A percentile compares a stretch with the other conserved stretches of the same genome.
Evolutionary conservation across 2,888 invertebrate genomes (phyloP).

Genomic region (Sinelater perroti): DNA sequence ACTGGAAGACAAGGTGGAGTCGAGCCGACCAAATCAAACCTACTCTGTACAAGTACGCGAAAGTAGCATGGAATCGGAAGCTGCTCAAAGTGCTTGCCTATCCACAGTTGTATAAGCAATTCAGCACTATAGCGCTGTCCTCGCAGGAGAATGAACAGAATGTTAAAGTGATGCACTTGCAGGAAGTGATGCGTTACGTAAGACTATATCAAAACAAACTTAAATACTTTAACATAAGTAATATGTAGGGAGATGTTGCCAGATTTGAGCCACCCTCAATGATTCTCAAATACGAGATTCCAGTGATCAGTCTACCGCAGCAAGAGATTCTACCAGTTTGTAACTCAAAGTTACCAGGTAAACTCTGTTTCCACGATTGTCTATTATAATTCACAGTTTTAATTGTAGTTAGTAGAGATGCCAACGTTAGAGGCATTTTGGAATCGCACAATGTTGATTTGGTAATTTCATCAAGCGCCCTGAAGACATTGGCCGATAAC

Average conservation of each 20-base stretch:
- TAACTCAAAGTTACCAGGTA: slow-evolving; percentile 44
- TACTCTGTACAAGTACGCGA: slow-evolving; percentile 29
- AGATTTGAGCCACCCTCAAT: slow-evolving; percentile 38
- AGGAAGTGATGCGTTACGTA: no score
- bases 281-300: slow-evolving; percentile 27
- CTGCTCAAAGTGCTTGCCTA: slow-evolving; percentile 41
- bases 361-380: slow-evolving; percentile 2
- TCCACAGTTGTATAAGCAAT: slow-evolving; percentile 46
- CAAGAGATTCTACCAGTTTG: slow-evolving; percentile 10
- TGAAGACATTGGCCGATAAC: slow-evolving; percentile 52
- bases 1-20: slow-evolving; percentile 34
- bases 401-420: slow-evolving; percentile 52
- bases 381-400: background rate
- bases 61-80: slow-evolving; percentile 42
- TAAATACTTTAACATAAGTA: no score
- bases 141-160: slow-evolving; percentile 44
- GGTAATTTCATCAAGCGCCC: slow-evolving; percentile 51
- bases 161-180: no score
- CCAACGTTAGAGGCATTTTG: slow-evolving; percentile 46
- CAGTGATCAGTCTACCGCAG: slow-evolving; percentile 24
- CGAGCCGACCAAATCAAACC: slow-evolving; percentile 20
- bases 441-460: slow-evolving; percentile 48
- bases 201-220: no score
- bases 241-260: slow-evolving; percentile 40
- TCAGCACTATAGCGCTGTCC: slow-evolving; percentile 41